Base-by-base conservation (phyloP, 1,140 invertebrate genomes). In the Notospermus geniculatus region DNA sequence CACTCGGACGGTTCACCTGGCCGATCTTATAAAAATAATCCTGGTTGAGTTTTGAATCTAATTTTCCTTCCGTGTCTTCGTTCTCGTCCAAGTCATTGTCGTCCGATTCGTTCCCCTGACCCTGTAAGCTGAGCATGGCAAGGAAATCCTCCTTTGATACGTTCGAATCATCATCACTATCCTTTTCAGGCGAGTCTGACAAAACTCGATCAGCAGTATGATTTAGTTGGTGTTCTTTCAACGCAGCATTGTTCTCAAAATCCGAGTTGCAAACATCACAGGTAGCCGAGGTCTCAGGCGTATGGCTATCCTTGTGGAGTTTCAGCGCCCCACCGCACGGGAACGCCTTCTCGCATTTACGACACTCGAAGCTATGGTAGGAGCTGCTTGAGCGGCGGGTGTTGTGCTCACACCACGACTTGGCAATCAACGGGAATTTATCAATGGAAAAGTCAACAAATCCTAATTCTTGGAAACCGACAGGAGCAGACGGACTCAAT, bases 381-480 rank as follows among this genome's bases (percentile, higher is more conserved):
- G 85, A 84, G 2, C 84, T 85, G 7, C 86, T 84, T 0, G 87
- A 84, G 62, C 85, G 83, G 60, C 89, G 87, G 1, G 87, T 62
- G 57, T 86, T 87, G 46, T 87, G 81, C 69, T 91, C 90, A 78
- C 89, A 91, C 43, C 87, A 84, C 11, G 85, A 84, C 60, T 88
- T 85, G 0, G 90, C 88, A 52, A 92, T 91, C 36, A 89, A 81
- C 0, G 90, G 85, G 71, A 91, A 91, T 73, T 92, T 92, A 50
- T 85, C 83, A 28, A 85, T 87, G 0, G 90, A 88, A 69, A 91
- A 92, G 71, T 92, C 89, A 1, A 89, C 85, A 72, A 90, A 90
- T 2, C 85, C 87, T n/a, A 91, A 77, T 76, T 92, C 89, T 55
- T 87, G 83, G 73, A 89, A 91, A 2, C 89, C 88, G 0, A 86